Conservation (phyloP, 2,888 invertebrate genomes). For the Noctuana brunneofusca region DNA sequence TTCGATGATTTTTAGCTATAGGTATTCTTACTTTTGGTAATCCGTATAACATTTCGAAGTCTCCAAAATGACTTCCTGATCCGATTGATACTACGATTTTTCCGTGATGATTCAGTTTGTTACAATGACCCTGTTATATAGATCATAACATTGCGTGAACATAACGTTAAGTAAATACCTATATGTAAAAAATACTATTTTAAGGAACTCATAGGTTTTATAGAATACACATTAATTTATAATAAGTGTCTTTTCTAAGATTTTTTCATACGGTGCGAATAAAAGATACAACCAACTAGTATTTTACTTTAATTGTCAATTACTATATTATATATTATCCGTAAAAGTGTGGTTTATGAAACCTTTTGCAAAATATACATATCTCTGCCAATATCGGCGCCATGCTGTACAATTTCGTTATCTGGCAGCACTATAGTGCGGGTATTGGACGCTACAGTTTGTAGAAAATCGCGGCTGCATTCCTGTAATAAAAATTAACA, state of each 20-base stretch:
- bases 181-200: too few species aligned
- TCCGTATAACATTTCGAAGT: slow-evolving; percentile 75
- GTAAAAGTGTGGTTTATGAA: not conserved
- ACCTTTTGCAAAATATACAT: slow-evolving; percentile 78
- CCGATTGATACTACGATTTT: slow-evolving; percentile 56
- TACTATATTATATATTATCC: too few species aligned
- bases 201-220: too few species aligned
- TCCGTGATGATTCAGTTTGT: slow-evolving; percentile 58
- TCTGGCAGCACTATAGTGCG: slow-evolving; percentile 71
- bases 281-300: too few species aligned
- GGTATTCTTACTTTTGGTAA: slow-evolving; percentile 65
- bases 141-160: not conserved
- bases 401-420: slow-evolving; percentile 74
- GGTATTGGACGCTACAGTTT: slow-evolving; percentile 69
- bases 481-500: slow-evolving; percentile 48
- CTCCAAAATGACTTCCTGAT: slow-evolving; percentile 68
- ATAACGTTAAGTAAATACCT: not conserved
- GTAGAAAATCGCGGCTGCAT: slow-evolving; percentile 68
- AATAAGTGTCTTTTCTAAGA: too few species aligned
- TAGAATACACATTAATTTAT: too few species aligned
- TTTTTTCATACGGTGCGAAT: too few species aligned
- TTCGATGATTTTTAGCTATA: too few species aligned
- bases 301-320: too few species aligned
- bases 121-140: slow-evolving; percentile 68
- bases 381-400: slow-evolving; percentile 73